Evolutionary conservation across 2,888 invertebrate genomes (phyloP), one percentile per base, ranked within the genome.

Genomic region (Zygothrica quintamaculata): DNA sequence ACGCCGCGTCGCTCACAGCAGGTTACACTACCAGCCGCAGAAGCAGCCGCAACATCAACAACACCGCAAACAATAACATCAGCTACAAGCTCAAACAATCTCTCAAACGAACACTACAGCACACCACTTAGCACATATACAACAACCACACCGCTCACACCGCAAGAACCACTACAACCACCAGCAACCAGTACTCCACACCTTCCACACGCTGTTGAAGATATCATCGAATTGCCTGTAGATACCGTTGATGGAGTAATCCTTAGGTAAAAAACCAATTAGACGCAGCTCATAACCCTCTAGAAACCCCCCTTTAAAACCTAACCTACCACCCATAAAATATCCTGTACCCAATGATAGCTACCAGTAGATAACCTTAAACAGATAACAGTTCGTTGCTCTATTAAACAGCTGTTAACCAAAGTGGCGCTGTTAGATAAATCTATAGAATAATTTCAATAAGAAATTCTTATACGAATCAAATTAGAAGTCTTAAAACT

Each of bases 211-310:
- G 77, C 59, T 50, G 67, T 57, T 65, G 84, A 78, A 53, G 87
- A 88, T 57, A 87, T 86, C 88, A 85, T 86, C 82, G 87, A 86
- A 66, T 68, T 87, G 73, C 81, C 89, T 56, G 72, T 88, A 88
- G 90, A 90, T 82, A 90, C 87, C 53, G 84, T 87, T 79, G 90
- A 90, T 80, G 86, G 84, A 58, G 72, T 68, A 48, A 48, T 50
- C 51, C 70, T 76, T 90, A 90, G 90, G 90, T 90, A 90, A 90
- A 53, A 55, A 47, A 25, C 22, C 16, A 34, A 48, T n/a, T 15
- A 37, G 18, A 22, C 5, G 18, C 15, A 22, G 13, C 5, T 43
- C 16, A 15, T 13, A 25, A 34, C n/a, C 7, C 31, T 8, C 0
- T 26, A 13, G 16, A 46, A 48, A 12, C 22, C 7, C 26, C 6